Evolutionary conservation across 2,797 vertebrate species (phyloP).

Genomic region (Crypturellus tataupa): DNA sequence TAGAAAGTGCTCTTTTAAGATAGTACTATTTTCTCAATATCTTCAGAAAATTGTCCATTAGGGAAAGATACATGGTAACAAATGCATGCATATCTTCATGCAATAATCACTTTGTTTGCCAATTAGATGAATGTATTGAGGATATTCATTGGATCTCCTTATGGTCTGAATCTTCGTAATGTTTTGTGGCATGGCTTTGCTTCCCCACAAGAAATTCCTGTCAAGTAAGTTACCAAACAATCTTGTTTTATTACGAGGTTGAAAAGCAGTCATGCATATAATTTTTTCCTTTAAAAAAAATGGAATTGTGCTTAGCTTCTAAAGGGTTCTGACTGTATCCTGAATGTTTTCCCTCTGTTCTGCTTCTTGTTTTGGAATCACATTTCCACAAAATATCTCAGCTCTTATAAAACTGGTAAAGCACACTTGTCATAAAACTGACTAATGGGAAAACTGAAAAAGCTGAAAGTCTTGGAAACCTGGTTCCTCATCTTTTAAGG

Average conservation of each 20-base stretch:
- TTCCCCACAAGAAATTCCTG: slow-evolving; percentile 80
- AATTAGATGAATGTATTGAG: slow-evolving; percentile 80
- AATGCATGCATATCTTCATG: not conserved
- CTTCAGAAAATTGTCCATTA: not conserved
- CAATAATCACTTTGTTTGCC: not conserved
- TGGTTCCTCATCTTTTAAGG: not conserved
- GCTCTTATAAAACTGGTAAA: not conserved
- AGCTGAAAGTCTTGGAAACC: not conserved
- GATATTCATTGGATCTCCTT: slow-evolving; percentile 81
- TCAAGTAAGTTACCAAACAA: slow-evolving; percentile 74
- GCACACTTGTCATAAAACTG: not conserved
- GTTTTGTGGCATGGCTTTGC: slow-evolving; percentile 87
- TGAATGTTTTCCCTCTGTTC: not conserved
- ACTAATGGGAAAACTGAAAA: not conserved
- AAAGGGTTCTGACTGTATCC: not conserved
- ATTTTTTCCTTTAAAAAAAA: not conserved
- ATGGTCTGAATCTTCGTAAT: slow-evolving; percentile 84
- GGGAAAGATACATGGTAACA: not conserved
- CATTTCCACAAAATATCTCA: not conserved
- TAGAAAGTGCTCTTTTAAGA: not conserved
- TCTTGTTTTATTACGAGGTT: not conserved
- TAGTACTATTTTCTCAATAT: not conserved
- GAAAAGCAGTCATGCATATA: not conserved
- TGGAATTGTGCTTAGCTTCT: not conserved
- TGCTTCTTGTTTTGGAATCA: not conserved